Base-by-base conservation (phyloP, 2,888 invertebrate genomes). In the Plemyria rubiginata region DNA sequence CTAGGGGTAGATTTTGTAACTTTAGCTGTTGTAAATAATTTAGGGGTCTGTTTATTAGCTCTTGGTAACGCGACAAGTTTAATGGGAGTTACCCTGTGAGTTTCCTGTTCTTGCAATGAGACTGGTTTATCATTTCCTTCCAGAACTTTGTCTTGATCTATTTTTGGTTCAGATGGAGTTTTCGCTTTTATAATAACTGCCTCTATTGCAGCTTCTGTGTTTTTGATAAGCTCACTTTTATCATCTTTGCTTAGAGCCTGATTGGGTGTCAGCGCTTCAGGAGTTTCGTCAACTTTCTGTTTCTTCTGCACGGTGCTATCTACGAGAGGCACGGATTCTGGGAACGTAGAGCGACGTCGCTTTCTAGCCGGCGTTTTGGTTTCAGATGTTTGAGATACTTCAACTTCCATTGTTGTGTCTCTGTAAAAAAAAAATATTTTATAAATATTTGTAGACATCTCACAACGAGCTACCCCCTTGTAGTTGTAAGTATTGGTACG, bases 291-390 rank as follows among this genome's bases (percentile, higher is more conserved):
- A 3, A 61, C 62, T 54, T 64, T 65, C 2, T 72, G 64, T 15
- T 63, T 76, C n/a, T 66, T 76, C 16, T 58, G 63, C 5, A 76
- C 78, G 0, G 76, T 38, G 41, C 78, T 78, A 15, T 84, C 84
- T 36, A 87, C 74, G 9, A 85, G 78, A 2, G 85, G 86, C 15
- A 85, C 74, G 0, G 86, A 82, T 68, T 88, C 90, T 54, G 87
- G 87, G 8, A 87, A 65, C 1, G 81, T 77, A 0, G 92, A 90
- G 0, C 85, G 80, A 2, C 90, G 84, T n/a, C 92, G 84, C 73
- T 90, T 92, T 68, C 85, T 84, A 3, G 80, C 69, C 6, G 68
- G 62, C 0, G 54, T 70, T 49, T 77, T 77, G 8, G 50, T 38
- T 50, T 64, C 52, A 4, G 41, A 40, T 46, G 46, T 28, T 51